Evolutionary conservation across 1,140 invertebrate genomes (phyloP).

Genomic region (Helicoverpa zea): DNA sequence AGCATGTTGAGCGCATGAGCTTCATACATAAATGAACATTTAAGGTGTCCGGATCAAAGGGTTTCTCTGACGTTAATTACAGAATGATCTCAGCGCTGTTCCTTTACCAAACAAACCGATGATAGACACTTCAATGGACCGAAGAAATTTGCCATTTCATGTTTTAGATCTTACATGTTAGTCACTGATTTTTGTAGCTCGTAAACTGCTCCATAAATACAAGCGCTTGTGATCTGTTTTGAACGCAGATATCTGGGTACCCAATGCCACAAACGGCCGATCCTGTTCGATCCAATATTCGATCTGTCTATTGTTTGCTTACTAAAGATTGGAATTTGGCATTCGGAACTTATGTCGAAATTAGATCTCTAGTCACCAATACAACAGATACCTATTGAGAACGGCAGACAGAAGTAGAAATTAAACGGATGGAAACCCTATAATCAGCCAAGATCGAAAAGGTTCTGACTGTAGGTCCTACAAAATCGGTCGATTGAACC

Average conservation of each 20-base stretch:
- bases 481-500: neutral
- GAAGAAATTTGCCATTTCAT: neutral
- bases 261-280: no score
- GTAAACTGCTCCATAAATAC: neutral
- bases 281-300: no score
- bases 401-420: no score
- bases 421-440: neutral
- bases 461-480: neutral
- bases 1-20: constrained; percentile 62
- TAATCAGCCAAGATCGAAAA: neutral
- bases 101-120: constrained; percentile 50
- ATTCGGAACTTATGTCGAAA: no score
- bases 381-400: no score
- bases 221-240: neutral
- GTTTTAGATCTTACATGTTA: neutral
- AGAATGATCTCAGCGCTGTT: constrained; percentile 52
- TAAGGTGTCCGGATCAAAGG: constrained; percentile 73
- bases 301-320: no score
- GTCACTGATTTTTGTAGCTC: neutral
- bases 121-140: constrained; percentile 50
- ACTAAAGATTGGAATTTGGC: no score
- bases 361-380: no score
- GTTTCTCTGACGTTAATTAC: constrained; percentile 59
- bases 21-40: constrained; percentile 67
- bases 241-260: no score